Percentiles rank a stretch among this genome's conserved stretches.
Conservation (phyloP, 2,888 invertebrate genomes). For the Amphiduros pacificus region DNA sequence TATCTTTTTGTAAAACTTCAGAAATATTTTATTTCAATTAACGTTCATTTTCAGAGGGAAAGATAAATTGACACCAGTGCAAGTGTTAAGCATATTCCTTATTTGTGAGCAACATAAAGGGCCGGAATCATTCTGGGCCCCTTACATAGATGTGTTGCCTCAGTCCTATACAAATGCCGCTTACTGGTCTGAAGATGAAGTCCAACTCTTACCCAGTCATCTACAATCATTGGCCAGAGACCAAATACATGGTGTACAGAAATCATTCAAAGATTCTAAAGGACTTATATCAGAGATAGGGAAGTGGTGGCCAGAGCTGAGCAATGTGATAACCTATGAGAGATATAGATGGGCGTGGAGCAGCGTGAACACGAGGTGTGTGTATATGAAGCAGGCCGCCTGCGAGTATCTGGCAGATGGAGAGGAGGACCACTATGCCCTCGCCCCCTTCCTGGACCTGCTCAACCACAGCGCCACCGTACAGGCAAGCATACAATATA, state of each 20-base stretch:
- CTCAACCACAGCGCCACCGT: constrained; percentile 76
- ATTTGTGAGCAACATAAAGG: constrained; percentile 69
- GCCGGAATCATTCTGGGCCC: constrained; percentile 45
- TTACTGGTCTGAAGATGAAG: constrained; percentile 39
- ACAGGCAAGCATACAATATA: constrained; percentile 35
- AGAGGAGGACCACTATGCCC: constrained; percentile 64
- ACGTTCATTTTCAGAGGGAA: constrained; percentile 36
- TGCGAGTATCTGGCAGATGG: background rate
- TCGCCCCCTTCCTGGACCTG: constrained; percentile 87
- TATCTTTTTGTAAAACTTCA: too few relatives aligned
- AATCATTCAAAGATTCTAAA: constrained; percentile 6
- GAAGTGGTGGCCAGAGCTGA: background rate
- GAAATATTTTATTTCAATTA: too few relatives aligned
- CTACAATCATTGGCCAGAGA: constrained; percentile 24
- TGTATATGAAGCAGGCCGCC: constrained; percentile 70
- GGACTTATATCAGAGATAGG: constrained; percentile 3
- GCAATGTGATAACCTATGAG: constrained; percentile 54
- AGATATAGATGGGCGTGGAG: constrained; percentile 80
- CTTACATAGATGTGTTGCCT: constrained; percentile 49
- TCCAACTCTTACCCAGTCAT: constrained; percentile 35
- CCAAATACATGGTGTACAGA: constrained; percentile 15
- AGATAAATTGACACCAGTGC: constrained; percentile 66
- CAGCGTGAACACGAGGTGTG: constrained; percentile 82
- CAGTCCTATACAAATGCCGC: constrained; percentile 60
- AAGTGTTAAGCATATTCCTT: constrained; percentile 73